These are phyloP conservation scores for Lasioglossum marginatum DNA, from an alignment of 2,888 invertebrate genomes.

Conservation along the genomic window DNA sequence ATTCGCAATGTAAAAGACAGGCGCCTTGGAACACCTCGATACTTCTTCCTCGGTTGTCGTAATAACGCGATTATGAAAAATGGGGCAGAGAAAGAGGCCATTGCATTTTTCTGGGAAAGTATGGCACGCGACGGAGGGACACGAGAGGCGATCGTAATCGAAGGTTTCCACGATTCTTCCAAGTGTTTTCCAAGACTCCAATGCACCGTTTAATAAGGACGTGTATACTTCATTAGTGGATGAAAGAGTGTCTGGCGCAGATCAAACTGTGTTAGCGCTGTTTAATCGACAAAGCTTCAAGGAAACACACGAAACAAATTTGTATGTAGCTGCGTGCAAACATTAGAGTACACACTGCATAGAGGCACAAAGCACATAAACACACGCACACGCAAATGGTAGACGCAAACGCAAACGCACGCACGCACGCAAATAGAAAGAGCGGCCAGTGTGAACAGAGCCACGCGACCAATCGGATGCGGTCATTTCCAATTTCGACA, in stretches of 20 bases:
- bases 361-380: neutral
- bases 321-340: slow-evolving; percentile 17
- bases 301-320: neutral
- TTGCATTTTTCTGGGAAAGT: neutral
- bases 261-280: slow-evolving; percentile 1
- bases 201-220: neutral
- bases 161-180: neutral
- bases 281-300: slow-evolving; percentile 14
- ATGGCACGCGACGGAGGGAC: neutral
- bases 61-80: slow-evolving; percentile 50
- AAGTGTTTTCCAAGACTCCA: neutral
- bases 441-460: neutral
- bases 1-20: neutral
- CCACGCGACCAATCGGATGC: slow-evolving; percentile 30
- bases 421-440: neutral
- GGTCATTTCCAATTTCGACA: slow-evolving; percentile 53
- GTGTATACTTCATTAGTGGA: neutral
- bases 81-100: slow-evolving; percentile 1
- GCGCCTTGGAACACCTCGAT: slow-evolving; percentile 8
- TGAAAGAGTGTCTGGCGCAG: neutral
- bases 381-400: slow-evolving; percentile 10
- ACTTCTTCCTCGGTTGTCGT: slow-evolving; percentile 1
- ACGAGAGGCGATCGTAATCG: neutral
- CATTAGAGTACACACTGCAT: slow-evolving; percentile 5
- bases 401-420: slow-evolving; percentile 18